These are phyloP conservation scores for Hydrophis major DNA, from an alignment of 2,797 vertebrate species.

Conservation along the genomic window DNA sequence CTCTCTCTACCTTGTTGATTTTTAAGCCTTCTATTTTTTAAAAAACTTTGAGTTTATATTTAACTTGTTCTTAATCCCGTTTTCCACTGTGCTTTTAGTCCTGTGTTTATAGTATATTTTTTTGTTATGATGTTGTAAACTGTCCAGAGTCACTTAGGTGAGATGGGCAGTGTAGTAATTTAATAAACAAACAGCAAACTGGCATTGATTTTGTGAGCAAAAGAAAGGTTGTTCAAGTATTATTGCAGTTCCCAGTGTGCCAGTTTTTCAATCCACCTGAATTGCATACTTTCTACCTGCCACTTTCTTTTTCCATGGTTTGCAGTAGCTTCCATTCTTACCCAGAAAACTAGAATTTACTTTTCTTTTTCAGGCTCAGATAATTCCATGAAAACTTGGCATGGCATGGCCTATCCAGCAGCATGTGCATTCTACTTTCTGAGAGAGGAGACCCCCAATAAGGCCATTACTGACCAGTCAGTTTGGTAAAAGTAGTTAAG, in stretches of 20 bases:
- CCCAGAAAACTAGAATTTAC: neutral
- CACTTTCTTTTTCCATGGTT: neutral
- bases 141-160: neutral
- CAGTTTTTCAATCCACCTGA: neutral
- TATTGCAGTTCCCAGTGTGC: neutral
- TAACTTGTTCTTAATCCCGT: neutral
- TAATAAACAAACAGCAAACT: neutral
- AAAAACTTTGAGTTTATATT: neutral
- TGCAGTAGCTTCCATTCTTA: neutral
- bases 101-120: neutral
- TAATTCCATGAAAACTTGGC: neutral
- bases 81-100: neutral
- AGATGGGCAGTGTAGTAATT: neutral
- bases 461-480: neutral
- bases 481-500: neutral
- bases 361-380: neutral
- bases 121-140: neutral
- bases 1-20: neutral
- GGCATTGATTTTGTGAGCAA: neutral
- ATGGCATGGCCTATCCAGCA: neutral
- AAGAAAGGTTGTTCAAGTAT: neutral
- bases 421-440: neutral
- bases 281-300: neutral
- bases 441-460: neutral
- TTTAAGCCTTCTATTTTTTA: neutral